A percentile compares a stretch with the other conserved stretches of the same genome.
Conservation (phyloP, 2,113 vertebrate genomes). For the Tamias sibiricus region DNA sequence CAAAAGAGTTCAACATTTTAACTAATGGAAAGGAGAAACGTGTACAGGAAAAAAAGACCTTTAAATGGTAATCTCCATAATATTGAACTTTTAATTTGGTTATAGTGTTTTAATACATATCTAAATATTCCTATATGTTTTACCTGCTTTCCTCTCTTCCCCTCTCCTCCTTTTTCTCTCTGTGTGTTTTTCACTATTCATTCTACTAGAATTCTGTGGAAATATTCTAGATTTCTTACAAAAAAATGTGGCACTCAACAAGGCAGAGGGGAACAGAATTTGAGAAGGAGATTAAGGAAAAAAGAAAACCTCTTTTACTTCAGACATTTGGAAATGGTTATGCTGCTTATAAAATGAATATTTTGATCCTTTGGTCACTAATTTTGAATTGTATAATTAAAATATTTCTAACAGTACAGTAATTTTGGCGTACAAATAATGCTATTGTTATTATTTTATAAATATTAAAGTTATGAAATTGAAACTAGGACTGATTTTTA, state of each 20-base stretch:
- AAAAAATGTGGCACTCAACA: not conserved
- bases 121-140: not conserved
- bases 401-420: not conserved
- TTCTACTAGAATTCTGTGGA: not conserved
- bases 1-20: not conserved
- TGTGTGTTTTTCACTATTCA: not conserved
- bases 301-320: not conserved
- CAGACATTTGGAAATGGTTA: not conserved
- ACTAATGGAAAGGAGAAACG: not conserved
- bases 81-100: not conserved
- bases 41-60: not conserved
- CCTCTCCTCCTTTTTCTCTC: too few relatives aligned
- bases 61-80: not conserved
- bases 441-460: slow-evolving; percentile 19
- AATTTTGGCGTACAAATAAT: not conserved
- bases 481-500: slow-evolving; percentile 32
- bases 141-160: not conserved
- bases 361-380: not conserved
- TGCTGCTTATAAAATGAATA: not conserved
- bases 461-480: not conserved
- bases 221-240: slow-evolving; percentile 8
- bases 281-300: not conserved
- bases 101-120: not conserved
- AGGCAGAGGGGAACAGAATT: not conserved
- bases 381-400: not conserved